A percentile compares a stretch with the other conserved stretches of the same genome.
Evolutionary conservation across 2,797 vertebrate genomes (phyloP).

Genomic region (Smutsia temminckii): DNA sequence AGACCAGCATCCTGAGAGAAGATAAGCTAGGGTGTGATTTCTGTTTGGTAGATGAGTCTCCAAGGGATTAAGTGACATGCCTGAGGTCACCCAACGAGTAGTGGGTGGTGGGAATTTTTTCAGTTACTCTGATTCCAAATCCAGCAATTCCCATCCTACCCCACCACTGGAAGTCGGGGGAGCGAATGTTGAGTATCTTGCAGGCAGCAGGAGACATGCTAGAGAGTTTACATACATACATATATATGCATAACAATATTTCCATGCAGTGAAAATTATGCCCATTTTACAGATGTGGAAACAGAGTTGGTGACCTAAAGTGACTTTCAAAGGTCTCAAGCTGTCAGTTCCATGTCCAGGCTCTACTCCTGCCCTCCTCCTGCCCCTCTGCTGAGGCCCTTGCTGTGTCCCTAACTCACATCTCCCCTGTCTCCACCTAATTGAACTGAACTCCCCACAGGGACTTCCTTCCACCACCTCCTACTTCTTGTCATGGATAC

Average conservation of each 20-base stretch:
- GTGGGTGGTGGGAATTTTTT: background rate
- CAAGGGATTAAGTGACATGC: background rate
- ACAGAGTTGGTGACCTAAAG: background rate
- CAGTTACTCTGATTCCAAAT: background rate
- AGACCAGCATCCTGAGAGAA: rapidly evolving
- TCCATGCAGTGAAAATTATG: background rate
- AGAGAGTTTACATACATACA: rapidly evolving
- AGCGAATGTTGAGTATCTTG: rapidly evolving
- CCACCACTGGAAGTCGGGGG: rapidly evolving
- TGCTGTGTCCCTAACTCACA: background rate
- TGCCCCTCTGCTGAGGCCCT: too few relatives aligned
- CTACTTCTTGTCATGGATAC: background rate
- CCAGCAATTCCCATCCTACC: too few relatives aligned
- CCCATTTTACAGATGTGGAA: background rate
- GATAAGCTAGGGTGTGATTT: rapidly evolving
- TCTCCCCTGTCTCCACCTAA: background rate
- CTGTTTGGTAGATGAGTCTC: background rate
- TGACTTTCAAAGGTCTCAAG: background rate
- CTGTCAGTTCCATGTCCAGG: background rate
- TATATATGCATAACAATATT: rapidly evolving
- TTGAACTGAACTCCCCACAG: rapidly evolving
- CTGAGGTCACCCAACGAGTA: background rate
- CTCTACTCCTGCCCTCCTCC: background rate
- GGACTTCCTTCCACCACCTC: background rate
- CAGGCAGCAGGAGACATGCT: too few relatives aligned